Conservation (phyloP, 1,140 invertebrate genomes). For the Idris sp. region DNA sequence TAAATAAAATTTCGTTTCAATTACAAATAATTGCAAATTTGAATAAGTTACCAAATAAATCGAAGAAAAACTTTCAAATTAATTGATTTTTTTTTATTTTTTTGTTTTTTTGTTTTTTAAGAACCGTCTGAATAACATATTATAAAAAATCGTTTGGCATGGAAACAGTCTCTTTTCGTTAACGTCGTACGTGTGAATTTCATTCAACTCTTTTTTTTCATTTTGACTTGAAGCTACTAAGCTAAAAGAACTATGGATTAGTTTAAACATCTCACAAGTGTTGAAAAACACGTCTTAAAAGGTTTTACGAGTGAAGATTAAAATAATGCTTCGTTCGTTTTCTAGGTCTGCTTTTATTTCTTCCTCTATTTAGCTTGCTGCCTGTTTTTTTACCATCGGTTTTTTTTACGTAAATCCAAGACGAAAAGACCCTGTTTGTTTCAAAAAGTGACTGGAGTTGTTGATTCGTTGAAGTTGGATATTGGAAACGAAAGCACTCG, state of each 20-base stretch:
- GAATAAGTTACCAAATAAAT: conserved; percentile 63
- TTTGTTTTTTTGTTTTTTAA: too few relatives aligned
- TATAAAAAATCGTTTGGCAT: conserved; percentile 61
- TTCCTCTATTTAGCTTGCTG: conserved; percentile 4
- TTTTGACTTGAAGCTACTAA: conserved; percentile 39
- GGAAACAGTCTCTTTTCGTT: conserved; percentile 60
- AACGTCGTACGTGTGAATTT: conserved; percentile 35
- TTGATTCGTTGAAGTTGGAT: conserved; percentile 30
- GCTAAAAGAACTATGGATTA: conserved; percentile 50
- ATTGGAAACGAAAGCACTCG: conserved; percentile 19
- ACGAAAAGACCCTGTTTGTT: conserved; percentile 52
- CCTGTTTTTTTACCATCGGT: background rate
- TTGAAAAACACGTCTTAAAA: conserved; percentile 36
- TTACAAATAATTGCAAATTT: conserved; percentile 61
- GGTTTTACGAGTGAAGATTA: conserved; percentile 4
- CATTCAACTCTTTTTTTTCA: conserved; percentile 8
- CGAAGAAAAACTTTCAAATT: too few relatives aligned
- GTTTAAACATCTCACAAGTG: conserved; percentile 24
- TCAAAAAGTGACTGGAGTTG: conserved; percentile 33
- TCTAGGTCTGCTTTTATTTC: background rate
- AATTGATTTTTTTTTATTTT: too few relatives aligned
- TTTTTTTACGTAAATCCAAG: conserved; percentile 31
- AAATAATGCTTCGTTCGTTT: conserved; percentile 6
- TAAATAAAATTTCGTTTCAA: conserved; percentile 41
- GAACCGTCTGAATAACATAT: conserved; percentile 39